These are phyloP conservation scores for Cryptoprocta ferox DNA, from an alignment of 2,797 vertebrate species.

Conservation along the genomic window DNA sequence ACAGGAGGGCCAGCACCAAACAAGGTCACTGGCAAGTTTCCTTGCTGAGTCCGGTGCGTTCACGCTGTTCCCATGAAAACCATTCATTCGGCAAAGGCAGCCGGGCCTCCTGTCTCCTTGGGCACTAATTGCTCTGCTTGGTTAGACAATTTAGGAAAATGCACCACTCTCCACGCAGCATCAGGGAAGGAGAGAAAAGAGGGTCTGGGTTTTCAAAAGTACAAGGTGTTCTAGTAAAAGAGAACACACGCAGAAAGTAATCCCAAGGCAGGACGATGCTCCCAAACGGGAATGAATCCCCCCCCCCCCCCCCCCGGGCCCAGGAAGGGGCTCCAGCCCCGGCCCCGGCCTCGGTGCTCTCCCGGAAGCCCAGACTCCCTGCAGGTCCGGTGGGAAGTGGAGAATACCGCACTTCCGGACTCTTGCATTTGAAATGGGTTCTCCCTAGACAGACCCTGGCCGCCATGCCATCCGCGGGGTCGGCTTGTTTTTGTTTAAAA, in stretches of 20 bases:
- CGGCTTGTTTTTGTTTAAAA: not conserved
- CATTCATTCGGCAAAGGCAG: constrained; percentile 40
- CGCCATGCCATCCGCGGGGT: not conserved
- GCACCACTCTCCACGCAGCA: not conserved
- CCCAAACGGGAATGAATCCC: not conserved
- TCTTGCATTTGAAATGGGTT: not conserved
- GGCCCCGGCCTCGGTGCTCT: not conserved
- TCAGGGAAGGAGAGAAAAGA: not conserved
- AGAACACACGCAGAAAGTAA: constrained; percentile 49
- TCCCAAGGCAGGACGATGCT: not conserved
- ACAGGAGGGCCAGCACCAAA: not conserved
- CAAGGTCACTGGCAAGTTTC: constrained; percentile 57
- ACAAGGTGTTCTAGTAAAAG: constrained; percentile 28
- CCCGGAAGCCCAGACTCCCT: not conserved
- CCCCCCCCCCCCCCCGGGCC: not conserved
- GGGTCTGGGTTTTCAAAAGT: constrained; percentile 20
- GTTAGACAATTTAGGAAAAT: constrained; percentile 57
- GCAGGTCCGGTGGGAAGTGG: not conserved
- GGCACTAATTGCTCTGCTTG: constrained; percentile 60
- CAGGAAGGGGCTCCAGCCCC: not conserved
- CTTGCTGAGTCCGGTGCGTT: not conserved
- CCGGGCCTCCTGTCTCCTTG: constrained; percentile 42
- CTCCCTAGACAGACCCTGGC: not conserved
- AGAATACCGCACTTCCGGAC: not conserved
- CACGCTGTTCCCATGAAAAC: constrained; percentile 65